phyloP scores from a whole-genome alignment of 2,888 invertebrate species.

The Loripinus fragilis region DNA sequence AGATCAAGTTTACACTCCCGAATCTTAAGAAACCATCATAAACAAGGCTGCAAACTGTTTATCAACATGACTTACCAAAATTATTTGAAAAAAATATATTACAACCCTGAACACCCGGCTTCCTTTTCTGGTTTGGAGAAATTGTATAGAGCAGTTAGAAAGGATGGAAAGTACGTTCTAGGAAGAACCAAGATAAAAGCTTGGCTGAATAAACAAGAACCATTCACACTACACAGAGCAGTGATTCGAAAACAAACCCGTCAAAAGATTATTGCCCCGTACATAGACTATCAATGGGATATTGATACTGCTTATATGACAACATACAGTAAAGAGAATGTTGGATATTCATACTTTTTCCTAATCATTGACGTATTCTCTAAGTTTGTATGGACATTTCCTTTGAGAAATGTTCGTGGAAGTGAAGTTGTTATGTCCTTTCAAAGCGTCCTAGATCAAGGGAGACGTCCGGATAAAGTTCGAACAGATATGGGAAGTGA shows the following conservation, averaged over 20 bases:
- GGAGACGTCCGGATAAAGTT: neutral
- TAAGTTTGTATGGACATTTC: neutral
- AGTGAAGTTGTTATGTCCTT: neutral
- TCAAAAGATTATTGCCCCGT: neutral
- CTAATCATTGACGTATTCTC: constrained; percentile 10
- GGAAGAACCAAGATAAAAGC: neutral
- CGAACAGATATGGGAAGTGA: neutral
- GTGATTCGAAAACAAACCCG: neutral
- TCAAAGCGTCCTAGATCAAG: neutral
- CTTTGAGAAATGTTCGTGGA: neutral
- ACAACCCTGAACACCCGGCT: neutral
- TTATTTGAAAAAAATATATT: neutral
- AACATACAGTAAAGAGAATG: neutral
- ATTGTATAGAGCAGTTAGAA: neutral
- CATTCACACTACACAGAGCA: neutral
- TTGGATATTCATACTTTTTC: neutral
- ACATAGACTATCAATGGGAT: constrained; percentile 6
- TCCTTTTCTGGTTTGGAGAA: neutral
- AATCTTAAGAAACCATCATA: no score
- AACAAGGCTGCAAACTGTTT: no score
- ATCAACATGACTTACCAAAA: neutral
- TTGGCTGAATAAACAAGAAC: neutral
- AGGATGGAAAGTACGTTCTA: neutral
- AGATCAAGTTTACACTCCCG: no score
- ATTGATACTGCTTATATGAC: constrained; percentile 2